Evolutionary conservation across 2,888 invertebrate species (phyloP), one percentile per base, ranked within the genome.

Genomic region (Drosophila kuntzei): DNA sequence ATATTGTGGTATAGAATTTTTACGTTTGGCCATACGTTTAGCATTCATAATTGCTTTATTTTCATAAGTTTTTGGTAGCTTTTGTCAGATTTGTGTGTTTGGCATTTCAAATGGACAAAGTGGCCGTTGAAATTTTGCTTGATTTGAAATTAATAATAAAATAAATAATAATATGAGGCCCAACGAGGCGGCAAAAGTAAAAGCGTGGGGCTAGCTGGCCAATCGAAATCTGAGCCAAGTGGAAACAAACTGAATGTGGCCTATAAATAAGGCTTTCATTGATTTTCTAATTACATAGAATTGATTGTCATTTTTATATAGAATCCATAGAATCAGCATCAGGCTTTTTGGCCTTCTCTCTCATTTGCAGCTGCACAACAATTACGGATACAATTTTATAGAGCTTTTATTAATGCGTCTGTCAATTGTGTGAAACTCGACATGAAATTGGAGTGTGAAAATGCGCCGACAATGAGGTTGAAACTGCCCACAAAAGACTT

Each of bases 361-460:
- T 51, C 29, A 51, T 53, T 73, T 49, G 11, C 51, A 39, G 60
- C 76, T 53, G 51, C 43, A 66, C 72, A 64, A 77, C 77, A 71
- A 77, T 80, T 78, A 72, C 43, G 43, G n/a, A 41, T 36, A 37
- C 37, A 58, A 43, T 50, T 61, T 55, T 53, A 61, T 58, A 57
- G 43, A 46, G 29, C 44, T 47, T 50, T 66, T 65, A 55, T 58
- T 43, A 41, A 59, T 63, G 59, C 41, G 62, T 41, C 59, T 54
- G 65, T 41, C 66, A 67, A 72, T 70, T 82, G 83, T 79, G 41
- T 41, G 39, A 7, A 39, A 29, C 69, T 39, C 39, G 34, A 41
- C 66, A 51, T 36, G 72, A 89, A 85, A 85, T 85, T 89, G 82
- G 84, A 85, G 88, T 89, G 89, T 87, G 86, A 89, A 89, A 85